Conservation (phyloP, 2,888 invertebrate species). For the Hetaerina titia region DNA sequence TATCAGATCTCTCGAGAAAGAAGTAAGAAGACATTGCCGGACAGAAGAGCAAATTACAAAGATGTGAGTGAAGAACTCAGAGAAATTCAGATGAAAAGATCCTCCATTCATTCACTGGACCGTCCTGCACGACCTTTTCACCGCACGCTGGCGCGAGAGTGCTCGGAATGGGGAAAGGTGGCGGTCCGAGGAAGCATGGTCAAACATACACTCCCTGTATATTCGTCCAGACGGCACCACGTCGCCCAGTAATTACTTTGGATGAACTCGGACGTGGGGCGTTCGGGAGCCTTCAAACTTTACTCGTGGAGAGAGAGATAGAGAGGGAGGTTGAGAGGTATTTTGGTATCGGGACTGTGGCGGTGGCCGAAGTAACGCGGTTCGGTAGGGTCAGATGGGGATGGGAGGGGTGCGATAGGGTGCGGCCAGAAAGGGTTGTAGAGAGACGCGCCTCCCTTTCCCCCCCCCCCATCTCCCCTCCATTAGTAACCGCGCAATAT, state of each 20-base stretch:
- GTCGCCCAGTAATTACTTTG: conserved; percentile 57
- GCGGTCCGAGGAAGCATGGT: neutral
- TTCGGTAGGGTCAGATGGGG: neutral
- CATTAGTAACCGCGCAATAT: neutral
- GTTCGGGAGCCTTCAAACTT: conserved; percentile 52
- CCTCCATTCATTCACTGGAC: neutral
- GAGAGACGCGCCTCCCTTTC: neutral
- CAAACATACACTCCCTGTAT: conserved; percentile 43
- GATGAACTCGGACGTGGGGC: conserved; percentile 39
- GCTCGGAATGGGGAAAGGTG: neutral
- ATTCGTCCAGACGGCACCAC: conserved; percentile 36
- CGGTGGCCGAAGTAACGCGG: neutral
- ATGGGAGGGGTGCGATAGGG: neutral
- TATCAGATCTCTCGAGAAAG: no score
- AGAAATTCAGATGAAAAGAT: neutral
- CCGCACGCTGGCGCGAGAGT: neutral
- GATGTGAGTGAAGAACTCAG: neutral
- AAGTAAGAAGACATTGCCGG: neutral
- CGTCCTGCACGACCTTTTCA: neutral
- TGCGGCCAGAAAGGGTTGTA: neutral
- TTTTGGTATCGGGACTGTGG: conserved; percentile 28
- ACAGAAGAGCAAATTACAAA: neutral
- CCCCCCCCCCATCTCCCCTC: neutral
- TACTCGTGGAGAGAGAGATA: neutral
- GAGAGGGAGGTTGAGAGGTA: no score